A percentile compares a stretch with the other conserved stretches of the same genome.
Conservation (phyloP, 2,113 vertebrate genomes). For the Silurus meridionalis region DNA sequence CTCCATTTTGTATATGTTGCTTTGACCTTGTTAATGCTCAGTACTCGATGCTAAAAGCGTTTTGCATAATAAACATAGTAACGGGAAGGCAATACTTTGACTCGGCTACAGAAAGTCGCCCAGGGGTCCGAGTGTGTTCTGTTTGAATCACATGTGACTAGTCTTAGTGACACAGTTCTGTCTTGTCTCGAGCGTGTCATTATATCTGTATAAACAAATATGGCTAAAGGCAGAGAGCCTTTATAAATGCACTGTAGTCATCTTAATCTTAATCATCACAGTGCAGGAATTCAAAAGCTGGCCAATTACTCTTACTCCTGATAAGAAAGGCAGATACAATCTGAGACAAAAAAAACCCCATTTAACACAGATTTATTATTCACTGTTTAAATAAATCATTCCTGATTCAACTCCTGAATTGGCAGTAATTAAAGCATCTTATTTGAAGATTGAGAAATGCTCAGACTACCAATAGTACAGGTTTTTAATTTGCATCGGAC, state of each 20-base stretch:
- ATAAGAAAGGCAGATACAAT: neutral
- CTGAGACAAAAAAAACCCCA: neutral
- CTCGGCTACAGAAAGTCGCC: neutral
- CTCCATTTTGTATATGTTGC: neutral
- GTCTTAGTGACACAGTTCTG: conserved; percentile 25
- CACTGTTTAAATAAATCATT: neutral
- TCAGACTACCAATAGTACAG: neutral
- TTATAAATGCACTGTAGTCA: conserved; percentile 8
- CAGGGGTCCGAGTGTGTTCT: neutral
- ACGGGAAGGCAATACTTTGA: neutral
- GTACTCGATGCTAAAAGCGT: neutral
- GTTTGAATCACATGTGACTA: conserved; percentile 40
- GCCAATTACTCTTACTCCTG: neutral
- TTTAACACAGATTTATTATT: neutral
- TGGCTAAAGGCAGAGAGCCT: conserved; percentile 7
- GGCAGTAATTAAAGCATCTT: neutral
- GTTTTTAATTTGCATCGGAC: neutral
- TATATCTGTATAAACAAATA: conserved; percentile 29
- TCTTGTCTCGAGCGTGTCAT: conserved; percentile 32
- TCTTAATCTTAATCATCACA: conserved; percentile 34
- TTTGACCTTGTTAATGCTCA: neutral
- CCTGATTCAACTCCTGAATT: neutral
- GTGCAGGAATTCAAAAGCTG: neutral
- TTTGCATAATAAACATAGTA: neutral
- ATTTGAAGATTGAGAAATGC: neutral